Evolutionary conservation across 2,888 invertebrate species (phyloP).

Genomic region (Nesidiocoris tenuis): DNA sequence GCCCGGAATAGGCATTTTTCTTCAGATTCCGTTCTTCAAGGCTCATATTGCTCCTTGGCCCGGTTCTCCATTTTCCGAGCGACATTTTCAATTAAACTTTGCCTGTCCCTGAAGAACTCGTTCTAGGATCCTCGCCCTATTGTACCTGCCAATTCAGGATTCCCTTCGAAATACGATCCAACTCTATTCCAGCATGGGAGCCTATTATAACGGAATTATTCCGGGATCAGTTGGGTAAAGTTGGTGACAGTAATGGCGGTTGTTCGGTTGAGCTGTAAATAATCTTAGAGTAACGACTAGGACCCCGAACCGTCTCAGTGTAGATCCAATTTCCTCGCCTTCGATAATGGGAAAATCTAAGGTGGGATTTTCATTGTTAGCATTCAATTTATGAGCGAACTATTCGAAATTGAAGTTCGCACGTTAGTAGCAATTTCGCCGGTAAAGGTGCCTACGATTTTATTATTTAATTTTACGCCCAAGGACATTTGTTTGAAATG

Average conservation of each 20-base stretch:
- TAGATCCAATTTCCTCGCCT: not conserved
- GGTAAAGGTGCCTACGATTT: too few relatives aligned
- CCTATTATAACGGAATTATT: not conserved
- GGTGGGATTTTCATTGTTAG: not conserved
- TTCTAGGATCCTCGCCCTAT: not conserved
- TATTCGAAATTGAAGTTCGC: too few relatives aligned
- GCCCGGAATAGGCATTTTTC: too few relatives aligned
- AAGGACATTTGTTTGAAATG: too few relatives aligned
- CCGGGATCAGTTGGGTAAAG: not conserved
- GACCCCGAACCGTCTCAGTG: not conserved
- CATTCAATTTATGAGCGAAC: too few relatives aligned
- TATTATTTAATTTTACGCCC: too few relatives aligned
- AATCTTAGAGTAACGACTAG: not conserved
- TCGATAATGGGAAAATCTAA: not conserved
- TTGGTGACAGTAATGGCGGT: not conserved
- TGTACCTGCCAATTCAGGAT: not conserved
- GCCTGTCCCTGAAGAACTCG: not conserved
- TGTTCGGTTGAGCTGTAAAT: not conserved
- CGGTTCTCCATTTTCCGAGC: too few relatives aligned
- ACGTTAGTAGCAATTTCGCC: too few relatives aligned
- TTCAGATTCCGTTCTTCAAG: too few relatives aligned
- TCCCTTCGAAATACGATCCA: not conserved
- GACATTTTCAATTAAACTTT: not conserved
- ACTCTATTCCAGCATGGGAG: not conserved
- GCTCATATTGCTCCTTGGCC: too few relatives aligned